Percentiles rank a stretch among this genome's conserved stretches.
Conservation (phyloP, 2,888 invertebrate genomes). For the Ochlodes sylvanus region DNA sequence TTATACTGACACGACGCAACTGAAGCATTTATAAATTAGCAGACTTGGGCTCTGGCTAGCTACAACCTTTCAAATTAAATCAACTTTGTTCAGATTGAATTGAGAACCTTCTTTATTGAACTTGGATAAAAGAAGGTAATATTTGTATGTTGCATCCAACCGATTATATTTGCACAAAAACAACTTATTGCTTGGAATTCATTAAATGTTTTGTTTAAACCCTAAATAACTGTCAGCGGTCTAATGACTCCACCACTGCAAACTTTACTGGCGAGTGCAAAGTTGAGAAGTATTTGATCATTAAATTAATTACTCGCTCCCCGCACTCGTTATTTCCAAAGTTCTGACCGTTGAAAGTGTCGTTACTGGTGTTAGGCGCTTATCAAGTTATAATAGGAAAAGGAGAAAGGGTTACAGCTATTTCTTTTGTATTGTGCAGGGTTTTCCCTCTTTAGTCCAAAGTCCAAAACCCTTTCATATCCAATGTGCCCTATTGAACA, state of each 20-base stretch:
- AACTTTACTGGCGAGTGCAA: constrained; percentile 23
- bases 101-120: too few relatives aligned
- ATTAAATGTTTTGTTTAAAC: not conserved
- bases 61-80: too few relatives aligned
- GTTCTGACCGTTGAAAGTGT: constrained; percentile 13
- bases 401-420: not conserved
- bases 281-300: constrained; percentile 29
- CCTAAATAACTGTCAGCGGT: constrained; percentile 6
- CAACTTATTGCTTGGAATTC: not conserved
- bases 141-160: too few relatives aligned
- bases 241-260: constrained; percentile 3
- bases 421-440: not conserved
- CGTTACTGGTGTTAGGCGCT: constrained; percentile 5
- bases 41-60: too few relatives aligned
- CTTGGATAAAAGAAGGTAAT: too few relatives aligned
- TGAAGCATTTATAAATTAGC: too few relatives aligned
- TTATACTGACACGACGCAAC: too few relatives aligned
- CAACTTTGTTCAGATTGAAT: too few relatives aligned
- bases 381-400: constrained; percentile 3
- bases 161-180: not conserved
- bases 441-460: too few relatives aligned
- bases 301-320: constrained; percentile 16
- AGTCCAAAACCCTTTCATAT: too few relatives aligned
- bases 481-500: not conserved
- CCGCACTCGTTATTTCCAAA: constrained; percentile 20